These are phyloP conservation scores for Cephus sareptanus DNA, from an alignment of 2,888 invertebrate species.

Conservation along the genomic window DNA sequence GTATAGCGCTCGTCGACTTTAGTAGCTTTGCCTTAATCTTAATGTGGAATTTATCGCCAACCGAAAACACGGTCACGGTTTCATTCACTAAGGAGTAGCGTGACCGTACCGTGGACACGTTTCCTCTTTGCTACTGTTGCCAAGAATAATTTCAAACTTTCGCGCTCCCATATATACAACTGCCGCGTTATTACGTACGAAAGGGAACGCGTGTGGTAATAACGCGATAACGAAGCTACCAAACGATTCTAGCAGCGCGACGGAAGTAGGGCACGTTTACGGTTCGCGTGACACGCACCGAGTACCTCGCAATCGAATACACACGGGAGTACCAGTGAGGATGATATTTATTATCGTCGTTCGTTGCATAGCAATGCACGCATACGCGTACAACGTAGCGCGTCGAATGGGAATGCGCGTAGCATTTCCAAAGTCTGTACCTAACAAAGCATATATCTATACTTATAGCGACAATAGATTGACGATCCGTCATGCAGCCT, in stretches of 20 bases:
- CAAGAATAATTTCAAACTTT: not conserved
- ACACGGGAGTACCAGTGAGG: not conserved
- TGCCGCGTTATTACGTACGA: not conserved
- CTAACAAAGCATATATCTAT: not conserved
- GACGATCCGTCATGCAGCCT: not conserved
- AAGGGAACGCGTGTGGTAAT: not conserved
- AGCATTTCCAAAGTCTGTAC: not conserved
- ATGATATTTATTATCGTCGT: not conserved
- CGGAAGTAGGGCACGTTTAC: not conserved
- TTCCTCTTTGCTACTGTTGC: conserved; percentile 9
- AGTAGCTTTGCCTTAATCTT: not conserved
- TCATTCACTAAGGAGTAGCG: not conserved
- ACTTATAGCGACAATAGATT: not conserved
- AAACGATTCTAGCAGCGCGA: not conserved
- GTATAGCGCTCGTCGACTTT: not conserved
- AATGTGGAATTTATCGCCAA: conserved; percentile 29
- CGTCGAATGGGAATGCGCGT: not conserved
- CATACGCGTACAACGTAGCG: not conserved
- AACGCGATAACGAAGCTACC: not conserved
- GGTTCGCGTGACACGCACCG: not conserved
- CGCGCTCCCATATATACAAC: not conserved
- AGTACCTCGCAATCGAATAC: not conserved
- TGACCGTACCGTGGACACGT: conserved; percentile 12
- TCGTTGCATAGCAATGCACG: not conserved
- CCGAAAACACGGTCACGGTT: not conserved